Conservation (phyloP, 2,113 vertebrate genomes). For the Sinocyclocheilus maitianheensis region DNA sequence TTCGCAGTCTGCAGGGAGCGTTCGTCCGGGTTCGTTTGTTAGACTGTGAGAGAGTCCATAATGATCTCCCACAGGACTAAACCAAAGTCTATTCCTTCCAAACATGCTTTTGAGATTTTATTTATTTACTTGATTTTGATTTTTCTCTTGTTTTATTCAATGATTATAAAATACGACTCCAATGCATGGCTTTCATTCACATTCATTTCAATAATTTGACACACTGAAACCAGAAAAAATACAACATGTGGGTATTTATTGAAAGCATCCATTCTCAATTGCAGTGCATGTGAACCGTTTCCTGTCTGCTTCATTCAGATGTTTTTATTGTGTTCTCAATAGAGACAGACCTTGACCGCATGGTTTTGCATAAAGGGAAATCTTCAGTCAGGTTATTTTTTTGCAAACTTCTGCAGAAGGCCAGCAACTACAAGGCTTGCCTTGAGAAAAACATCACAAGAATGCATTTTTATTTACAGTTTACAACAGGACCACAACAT, state of each 20-base stretch:
- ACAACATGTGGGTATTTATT: not conserved
- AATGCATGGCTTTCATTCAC: not conserved
- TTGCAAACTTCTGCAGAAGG: not conserved
- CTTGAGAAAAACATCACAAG: not conserved
- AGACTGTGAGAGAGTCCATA: slow-evolving; percentile 57
- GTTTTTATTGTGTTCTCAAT: not conserved
- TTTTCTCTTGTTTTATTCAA: slow-evolving; percentile 9
- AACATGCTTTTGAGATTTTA: slow-evolving; percentile 44
- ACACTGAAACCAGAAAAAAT: not conserved
- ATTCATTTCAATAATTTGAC: not conserved
- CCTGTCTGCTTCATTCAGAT: not conserved
- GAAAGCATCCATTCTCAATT: not conserved
- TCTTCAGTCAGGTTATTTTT: slow-evolving; percentile 28
- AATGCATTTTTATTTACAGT: not conserved
- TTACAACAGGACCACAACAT: not conserved
- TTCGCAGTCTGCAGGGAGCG: slow-evolving; percentile 63
- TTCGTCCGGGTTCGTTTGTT: slow-evolving; percentile 53
- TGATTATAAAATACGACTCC: not conserved
- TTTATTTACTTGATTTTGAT: slow-evolving; percentile 42
- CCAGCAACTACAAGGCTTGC: not conserved
- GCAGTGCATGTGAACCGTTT: not conserved
- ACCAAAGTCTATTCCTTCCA: slow-evolving; percentile 49
- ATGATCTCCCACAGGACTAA: slow-evolving; percentile 69
- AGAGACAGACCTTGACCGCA: not conserved
- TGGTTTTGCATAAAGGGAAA: slow-evolving; percentile 5